Base-by-base conservation (phyloP, 2,888 invertebrate species). In the Meiosimyza platycephala region DNA sequence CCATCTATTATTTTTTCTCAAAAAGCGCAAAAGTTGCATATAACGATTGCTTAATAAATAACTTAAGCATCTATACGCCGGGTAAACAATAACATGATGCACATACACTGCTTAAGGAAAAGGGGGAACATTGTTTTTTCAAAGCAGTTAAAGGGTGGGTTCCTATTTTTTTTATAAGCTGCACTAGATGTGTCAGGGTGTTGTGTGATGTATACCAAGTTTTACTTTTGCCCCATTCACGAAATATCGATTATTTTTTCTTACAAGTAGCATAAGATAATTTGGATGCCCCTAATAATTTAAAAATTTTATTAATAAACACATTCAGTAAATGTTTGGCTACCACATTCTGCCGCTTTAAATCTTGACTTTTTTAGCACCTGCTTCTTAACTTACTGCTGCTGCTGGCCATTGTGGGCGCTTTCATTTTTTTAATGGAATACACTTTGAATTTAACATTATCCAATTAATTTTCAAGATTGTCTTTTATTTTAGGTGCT, bases 161-260 rank as follows among this genome's bases (percentile, higher is more conserved):
- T 51, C 51, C 18, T 51, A 22, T 18, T 9, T n/a, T 6, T 18
- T 11, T 22, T 28, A 3, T 60, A 28, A 28, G 22, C 57, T 12
- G 28, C 57, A 57, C 1, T 15, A 57, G 18, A 6, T 15, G 11
- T 22, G 2, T 33, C 12, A 50, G 50, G 51, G 28, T 64, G 22
- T 28, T 64, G 51, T 64, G 50, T 57, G 50, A 28, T 40, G 40
- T 64, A 64, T 64, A 64, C 64, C 51, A 28, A 64, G 12, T 51
- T 64, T 64, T 64, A 22, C 64, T 64, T 64, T 63, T 50, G 63
- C 50, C 22, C 50, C 22, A 64, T 22, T 28, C 22, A 33, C 18
- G 6, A 22, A 57, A 40, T 57, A 68, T 68, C 48, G 68, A 68
- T 68, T 68, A 57, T 68, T 68, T 22, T 48, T 40, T 40, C 40